Base-by-base conservation (phyloP, 2,113 vertebrate genomes). In the Abramis brama region DNA sequence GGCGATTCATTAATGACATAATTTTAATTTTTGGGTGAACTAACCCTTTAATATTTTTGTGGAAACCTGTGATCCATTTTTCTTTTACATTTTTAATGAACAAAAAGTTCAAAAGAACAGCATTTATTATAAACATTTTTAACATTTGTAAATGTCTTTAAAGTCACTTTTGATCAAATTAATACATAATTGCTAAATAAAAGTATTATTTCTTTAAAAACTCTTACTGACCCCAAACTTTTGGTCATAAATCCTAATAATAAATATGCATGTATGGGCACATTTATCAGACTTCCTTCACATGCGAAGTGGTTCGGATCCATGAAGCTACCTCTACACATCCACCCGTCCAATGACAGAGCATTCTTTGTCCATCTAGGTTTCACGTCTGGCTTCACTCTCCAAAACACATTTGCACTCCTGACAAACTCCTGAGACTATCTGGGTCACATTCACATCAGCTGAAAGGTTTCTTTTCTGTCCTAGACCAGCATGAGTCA, bases 361-460 rank as follows among this genome's bases (percentile, higher is more conserved):
- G 82, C 12, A 66, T 76, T 76, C 86, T 89, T 85, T 88, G 89
- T 86, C 62, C 66, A 39, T 68, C 39, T 60, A 50, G 4, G 36
- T 73, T 86, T 85, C 27, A 60, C 45, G 85, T 86, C 79, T 86
- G 62, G 82, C 19, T 50, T 70, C 68, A 27, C 84, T 77, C 85
- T 80, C 70, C 45, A 47, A 86, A 84, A 86, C 85, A 86, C 39
- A 66, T 86, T 52, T 66, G 70, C 79, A 76, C 64, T 68, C 50
- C 47, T 80, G 77, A 78, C 84, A 87, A 75, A 76, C 36, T 81
- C 81, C 71, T 55, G 82, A 62, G 66, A 84, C 30, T 70, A 85
- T 70, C 59, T 78, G 73, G 86, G 83, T 87, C 66, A 87, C 71
- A 84, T 47, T 82, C 66, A 78, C 47, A 68, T 79, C 68, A 83